Evolutionary conservation across 2,113 vertebrate species (phyloP).

Genomic region (Platichthys stellatus): DNA sequence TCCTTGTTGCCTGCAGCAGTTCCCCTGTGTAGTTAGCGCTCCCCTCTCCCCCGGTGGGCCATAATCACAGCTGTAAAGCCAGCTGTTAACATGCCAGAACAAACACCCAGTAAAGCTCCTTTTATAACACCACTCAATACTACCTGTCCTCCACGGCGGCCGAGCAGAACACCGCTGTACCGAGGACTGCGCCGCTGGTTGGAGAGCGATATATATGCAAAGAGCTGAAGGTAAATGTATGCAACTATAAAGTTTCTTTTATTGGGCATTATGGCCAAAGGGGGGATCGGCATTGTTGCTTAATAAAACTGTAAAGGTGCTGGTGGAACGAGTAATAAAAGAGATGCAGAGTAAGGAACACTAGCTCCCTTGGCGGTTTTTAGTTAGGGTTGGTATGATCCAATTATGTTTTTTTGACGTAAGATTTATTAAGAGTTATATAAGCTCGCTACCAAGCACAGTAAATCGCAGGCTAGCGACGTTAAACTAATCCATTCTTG

Average conservation of each 20-base stretch:
- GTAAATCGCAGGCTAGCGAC: neutral
- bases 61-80: conserved; percentile 69
- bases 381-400: conserved; percentile 40
- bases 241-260: conserved; percentile 72
- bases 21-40: conserved; percentile 48
- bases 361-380: conserved; percentile 41
- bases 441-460: neutral
- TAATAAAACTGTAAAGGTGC: conserved; percentile 68
- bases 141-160: conserved; percentile 54
- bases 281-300: conserved; percentile 58
- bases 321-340: conserved; percentile 61
- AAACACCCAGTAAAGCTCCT: conserved; percentile 73
- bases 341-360: conserved; percentile 59
- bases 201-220: conserved; percentile 69
- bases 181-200: conserved; percentile 50
- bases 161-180: conserved; percentile 50
- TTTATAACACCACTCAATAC: conserved; percentile 72
- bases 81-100: conserved; percentile 74
- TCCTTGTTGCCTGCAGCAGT: conserved; percentile 29
- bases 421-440: neutral
- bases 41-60: conserved; percentile 50
- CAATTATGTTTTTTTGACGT: neutral
- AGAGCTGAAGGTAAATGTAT: conserved; percentile 69
- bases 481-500: neutral
- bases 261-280: conserved; percentile 69